Conservation (phyloP, 1,140 invertebrate genomes). For the Drosophila carrolli region DNA sequence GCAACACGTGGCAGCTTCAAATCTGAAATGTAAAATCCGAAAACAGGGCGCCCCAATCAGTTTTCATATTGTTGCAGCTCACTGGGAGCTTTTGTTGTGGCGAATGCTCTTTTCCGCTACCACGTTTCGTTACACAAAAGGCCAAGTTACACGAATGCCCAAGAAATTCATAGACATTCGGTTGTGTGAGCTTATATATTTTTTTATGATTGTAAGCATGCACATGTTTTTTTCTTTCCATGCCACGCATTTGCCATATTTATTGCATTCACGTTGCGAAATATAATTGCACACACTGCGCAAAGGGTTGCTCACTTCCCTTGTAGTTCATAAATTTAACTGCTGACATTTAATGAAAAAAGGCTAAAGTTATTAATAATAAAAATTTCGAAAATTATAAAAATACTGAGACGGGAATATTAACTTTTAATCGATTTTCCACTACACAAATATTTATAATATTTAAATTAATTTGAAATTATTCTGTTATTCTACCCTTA, state of each 20-base stretch:
- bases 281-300: conserved; percentile 39
- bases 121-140: conserved; percentile 54
- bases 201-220: conserved; percentile 10
- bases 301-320: neutral
- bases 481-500: no score
- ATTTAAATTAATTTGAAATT: no score
- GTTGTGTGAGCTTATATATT: neutral
- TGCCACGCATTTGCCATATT: conserved; percentile 53
- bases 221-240: conserved; percentile 22
- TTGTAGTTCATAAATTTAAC: no score
- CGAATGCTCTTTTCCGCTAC: conserved; percentile 46
- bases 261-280: conserved; percentile 49
- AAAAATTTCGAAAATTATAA: no score
- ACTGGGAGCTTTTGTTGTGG: conserved; percentile 39
- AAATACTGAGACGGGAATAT: no score
- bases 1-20: conserved; percentile 74
- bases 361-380: no score
- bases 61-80: conserved; percentile 49
- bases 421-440: no score
- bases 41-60: conserved; percentile 32
- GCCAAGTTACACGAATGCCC: conserved; percentile 28
- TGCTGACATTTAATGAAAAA: no score
- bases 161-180: conserved; percentile 10
- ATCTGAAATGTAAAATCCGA: conserved; percentile 17
- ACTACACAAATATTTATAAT: no score